Base-by-base conservation (phyloP, 2,888 invertebrate species). In the Boloria selene region DNA sequence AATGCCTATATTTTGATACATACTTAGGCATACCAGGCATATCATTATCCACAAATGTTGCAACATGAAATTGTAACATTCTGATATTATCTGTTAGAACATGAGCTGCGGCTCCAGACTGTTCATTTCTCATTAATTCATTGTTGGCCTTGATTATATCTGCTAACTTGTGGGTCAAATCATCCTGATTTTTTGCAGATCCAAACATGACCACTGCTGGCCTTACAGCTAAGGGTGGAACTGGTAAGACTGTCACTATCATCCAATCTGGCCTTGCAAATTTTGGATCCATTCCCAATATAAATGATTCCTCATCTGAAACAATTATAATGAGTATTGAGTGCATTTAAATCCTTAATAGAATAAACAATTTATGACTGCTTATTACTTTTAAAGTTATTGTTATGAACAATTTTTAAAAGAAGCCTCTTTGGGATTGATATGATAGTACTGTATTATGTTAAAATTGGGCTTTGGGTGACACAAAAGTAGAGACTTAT, bases 131-230 rank as follows among this genome's bases (percentile, higher is more conserved):
- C 79, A 96, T 94, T 67, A 99, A 87, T 84, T 99, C 99, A 86
- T 98, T 99, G 84, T 99, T 99, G 0, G 98, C 94, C 92, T 99
- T 99, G 64, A 99, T 98, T 51, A 99, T 99, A 79, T 99, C 99
- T 0, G 99, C 96, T 64, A 99, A 92, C 90, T 99, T 99, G 89
- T 99, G 99, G 0, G 99, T 99, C 78, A 99, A 94, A 94, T 99
- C 99, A 82, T 99, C 99, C 91, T 98, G 96, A 94, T 99, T 99
- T 83, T 98, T 96, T 0, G 99, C 99, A 0, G 99, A 97, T n/a
- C 99, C 99, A 87, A 97, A 97, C 97, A 99, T 99, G 10, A 99
- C 98, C 5, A 99, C 99, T 61, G 99, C 99, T 0, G 99, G 99
- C 72, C 99, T 94, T 0, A 99, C 99, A 1, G 97, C 95, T 26